Conservation (phyloP, 2,888 invertebrate genomes). For the Cyrtodaria siliqua region DNA sequence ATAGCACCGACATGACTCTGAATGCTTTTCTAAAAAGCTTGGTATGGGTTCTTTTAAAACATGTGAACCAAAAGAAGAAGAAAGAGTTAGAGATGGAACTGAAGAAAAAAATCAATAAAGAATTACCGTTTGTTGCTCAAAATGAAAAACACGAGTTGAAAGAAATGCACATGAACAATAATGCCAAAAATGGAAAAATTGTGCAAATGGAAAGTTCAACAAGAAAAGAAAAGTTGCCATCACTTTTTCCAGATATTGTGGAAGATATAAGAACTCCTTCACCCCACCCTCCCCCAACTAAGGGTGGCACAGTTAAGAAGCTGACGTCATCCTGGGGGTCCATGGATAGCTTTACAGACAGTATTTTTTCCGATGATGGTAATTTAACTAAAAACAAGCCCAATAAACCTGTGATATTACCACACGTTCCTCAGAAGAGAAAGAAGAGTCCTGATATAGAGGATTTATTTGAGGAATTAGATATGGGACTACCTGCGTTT, state of each 20-base stretch:
- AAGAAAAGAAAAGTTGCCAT: constrained; percentile 36
- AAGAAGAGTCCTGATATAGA: constrained; percentile 71
- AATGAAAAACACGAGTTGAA: constrained; percentile 61
- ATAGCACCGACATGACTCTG: constrained; percentile 80
- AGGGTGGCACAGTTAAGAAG: constrained; percentile 46
- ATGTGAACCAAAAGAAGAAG: constrained; percentile 76
- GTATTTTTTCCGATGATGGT: constrained; percentile 82
- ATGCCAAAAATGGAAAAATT: background rate
- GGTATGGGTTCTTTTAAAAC: constrained; percentile 84
- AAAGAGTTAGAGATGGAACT: constrained; percentile 46
- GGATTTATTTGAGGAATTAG: constrained; percentile 77
- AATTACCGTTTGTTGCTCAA: constrained; percentile 46
- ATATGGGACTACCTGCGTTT: constrained; percentile 81
- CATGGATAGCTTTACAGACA: constrained; percentile 78
- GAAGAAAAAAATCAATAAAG: constrained; percentile 41
- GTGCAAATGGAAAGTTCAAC: background rate
- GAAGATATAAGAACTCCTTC: constrained; percentile 36
- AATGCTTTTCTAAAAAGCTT: constrained; percentile 84
- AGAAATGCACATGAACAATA: constrained; percentile 42
- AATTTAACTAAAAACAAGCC: constrained; percentile 56
- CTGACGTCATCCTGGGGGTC: constrained; percentile 73
- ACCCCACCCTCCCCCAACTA: constrained; percentile 37
- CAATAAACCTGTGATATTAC: constrained; percentile 30
- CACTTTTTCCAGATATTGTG: constrained; percentile 51
- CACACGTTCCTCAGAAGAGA: constrained; percentile 19